Conservation (phyloP, 2,113 vertebrate species). For the Bubo blakistoni region DNA sequence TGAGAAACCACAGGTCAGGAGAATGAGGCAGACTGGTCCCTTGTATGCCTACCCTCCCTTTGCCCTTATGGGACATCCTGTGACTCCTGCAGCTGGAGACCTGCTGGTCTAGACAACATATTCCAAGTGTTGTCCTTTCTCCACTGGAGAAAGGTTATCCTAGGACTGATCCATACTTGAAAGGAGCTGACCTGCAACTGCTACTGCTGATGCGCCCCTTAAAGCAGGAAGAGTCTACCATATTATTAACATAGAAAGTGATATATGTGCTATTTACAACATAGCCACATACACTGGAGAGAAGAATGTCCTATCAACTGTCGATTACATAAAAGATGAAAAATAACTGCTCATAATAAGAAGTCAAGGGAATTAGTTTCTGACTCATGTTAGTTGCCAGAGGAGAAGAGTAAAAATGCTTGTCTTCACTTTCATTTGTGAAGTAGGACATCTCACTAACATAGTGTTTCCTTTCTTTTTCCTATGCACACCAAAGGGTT, state of each 20-base stretch:
- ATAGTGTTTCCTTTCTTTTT: neutral
- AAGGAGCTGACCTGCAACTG: neutral
- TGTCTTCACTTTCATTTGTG: neutral
- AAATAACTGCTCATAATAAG: neutral
- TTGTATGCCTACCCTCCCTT: neutral
- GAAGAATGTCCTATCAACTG: neutral
- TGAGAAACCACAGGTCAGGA: neutral
- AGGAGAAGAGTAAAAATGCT: neutral
- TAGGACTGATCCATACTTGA: neutral
- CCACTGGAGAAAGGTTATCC: neutral
- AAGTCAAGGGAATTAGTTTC: neutral
- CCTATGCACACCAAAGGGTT: neutral
- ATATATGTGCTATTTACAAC: neutral
- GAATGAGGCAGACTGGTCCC: neutral
- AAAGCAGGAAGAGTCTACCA: neutral
- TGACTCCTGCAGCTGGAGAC: neutral
- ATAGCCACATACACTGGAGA: neutral
- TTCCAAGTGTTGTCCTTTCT: neutral
- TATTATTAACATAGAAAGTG: neutral
- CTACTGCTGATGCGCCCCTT: neutral
- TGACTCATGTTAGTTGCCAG: neutral
- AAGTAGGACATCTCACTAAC: neutral
- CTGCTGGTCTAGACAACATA: neutral
- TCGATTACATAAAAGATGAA: neutral
- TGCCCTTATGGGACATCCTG: neutral